Base-by-base conservation (phyloP, 2,888 invertebrate genomes). In the Meghimatium bilineatum region DNA sequence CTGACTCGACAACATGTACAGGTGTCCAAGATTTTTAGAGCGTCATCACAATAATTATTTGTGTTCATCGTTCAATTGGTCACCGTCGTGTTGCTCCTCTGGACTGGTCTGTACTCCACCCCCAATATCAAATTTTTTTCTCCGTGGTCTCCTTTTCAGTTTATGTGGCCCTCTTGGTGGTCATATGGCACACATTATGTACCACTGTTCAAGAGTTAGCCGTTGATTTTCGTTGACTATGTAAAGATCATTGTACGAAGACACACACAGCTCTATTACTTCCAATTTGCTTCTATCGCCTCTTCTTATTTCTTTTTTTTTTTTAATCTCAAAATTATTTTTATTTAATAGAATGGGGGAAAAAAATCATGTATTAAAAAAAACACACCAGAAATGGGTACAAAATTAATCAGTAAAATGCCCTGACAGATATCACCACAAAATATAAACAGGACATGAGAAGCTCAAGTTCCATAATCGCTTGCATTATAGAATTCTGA, bases 101-200 rank as follows among this genome's bases (percentile, higher is more conserved):
- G n/a, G n/a, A n/a, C n/a, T n/a, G n/a, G n/a, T n/a, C n/a, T n/a
- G n/a, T n/a, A n/a, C n/a, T n/a, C n/a, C n/a, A n/a, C n/a, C n/a
- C n/a, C n/a, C n/a, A n/a, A n/a, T n/a, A n/a, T n/a, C n/a, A n/a
- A n/a, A n/a, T n/a, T n/a, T n/a, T n/a, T n/a, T n/a, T n/a, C n/a
- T n/a, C n/a, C 75, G 63, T 69, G 69, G 69, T 80, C 69, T n/a
- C 34, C 12, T 2, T 69, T 32, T 80, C 79, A 80, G 69, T 80
- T 80, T 80, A 52, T 69, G 49, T 80, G 66, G 23, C n/a, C 38
- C 38, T 78, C 38, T 66, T 20, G 26, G 20, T 12, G 44, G 49
- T 8, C 12, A 49, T 74, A 29, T 49, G 14, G 49, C 74, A 14
- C 32, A 10, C 32, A 49, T 49, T 49, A 29, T 29, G 66, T 3